Evolutionary conservation across 2,888 invertebrate genomes (phyloP), one percentile per base, ranked within the genome.

Genomic region (Panopea generosa): DNA sequence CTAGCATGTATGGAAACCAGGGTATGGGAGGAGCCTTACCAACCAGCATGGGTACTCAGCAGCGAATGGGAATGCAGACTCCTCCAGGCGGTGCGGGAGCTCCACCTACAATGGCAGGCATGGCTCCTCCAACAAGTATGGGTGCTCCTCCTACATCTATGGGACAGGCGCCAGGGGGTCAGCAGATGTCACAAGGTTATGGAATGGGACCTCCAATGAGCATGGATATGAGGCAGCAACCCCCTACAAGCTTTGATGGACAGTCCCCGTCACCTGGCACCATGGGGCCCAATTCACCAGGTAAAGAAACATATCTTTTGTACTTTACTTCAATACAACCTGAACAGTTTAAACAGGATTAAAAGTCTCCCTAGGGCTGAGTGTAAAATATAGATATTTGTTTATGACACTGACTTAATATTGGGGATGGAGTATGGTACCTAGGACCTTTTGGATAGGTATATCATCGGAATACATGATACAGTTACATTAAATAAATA

Each of bases 211-310:
- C 73, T 4, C 56, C 68, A 14, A 43, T 56, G 40, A 74, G 78
- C 1, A 57, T 70, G 61, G 69, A 75, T 43, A 67, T 67, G 72
- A 60, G 80, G 33, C 59, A 61, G 20, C 56, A 53, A 18, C 66
- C 77, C 52, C 50, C 68, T 24, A 26, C 65, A 22, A 27, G 55
- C 27, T 65, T 55, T 24, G 43, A 22, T 43, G 16, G 43, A 22
- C 45, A 38, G 24, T 50, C 59, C 9, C 49, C 67, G 47, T 26
- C 62, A 47, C 22, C 53, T 38, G 33, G 38, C 56, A 9, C 20
- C 70, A 4, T 33, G 26, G 69, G 69, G n/a, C 69, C 69, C 18
- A 69, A 61, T 24, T 56, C 70, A 49, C 62, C 56, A 62, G 70
- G 70, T 70, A 63, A 52, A 16, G 18, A 40, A 33, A 29, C 16